Evolutionary conservation across 1,140 invertebrate genomes (phyloP), one percentile per base, ranked within the genome.

Genomic region (Pentalonia nigronervosa): DNA sequence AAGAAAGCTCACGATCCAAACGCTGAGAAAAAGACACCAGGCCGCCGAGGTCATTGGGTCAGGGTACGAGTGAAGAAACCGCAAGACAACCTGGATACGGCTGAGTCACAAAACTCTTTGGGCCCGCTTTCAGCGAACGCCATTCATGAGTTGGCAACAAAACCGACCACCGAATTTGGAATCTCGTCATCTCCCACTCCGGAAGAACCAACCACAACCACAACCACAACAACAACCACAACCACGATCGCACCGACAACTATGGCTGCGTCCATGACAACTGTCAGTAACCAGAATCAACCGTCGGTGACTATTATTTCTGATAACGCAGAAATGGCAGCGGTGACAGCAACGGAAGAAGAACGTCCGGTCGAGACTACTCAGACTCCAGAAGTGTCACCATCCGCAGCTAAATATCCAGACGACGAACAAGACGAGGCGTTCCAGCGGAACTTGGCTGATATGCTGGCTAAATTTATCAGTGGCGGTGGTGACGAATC

Each of bases 41-140:
- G 94, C 30, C 94, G 96, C 67, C 96, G 96, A 93, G 97, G 97
- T 45, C 96, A 96, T 94, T 97, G 97, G 96, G 96, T 97, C 7
- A 96, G 96, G 94, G 96, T 97, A 30, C 95, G 96, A 92, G 94
- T 94, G 9, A 94, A 94, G 87, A 94, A 94, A 47, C 96, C 96
- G 8, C 95, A 96, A 6, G 97, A 97, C 95, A 95, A 96, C 48
- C 96, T 97, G 41, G 97, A 97, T 94, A 96, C 96, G 34, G 97
- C 97, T 2, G 97, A 97, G 94, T 97, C 97, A 3, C 97, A 97
- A 94, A 95, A 95, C 91, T 93, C 91, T 36, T 94, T 95, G 4
- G 95, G 94, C 20, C 94, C 94, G 6, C 47, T 95, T 2, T 94
- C 94, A 21, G 95, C 95, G 17, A 96, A 96, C 94, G 95, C 95